Evolutionary conservation across 2,113 vertebrate species (phyloP).

Genomic region (Solea senegalensis): DNA sequence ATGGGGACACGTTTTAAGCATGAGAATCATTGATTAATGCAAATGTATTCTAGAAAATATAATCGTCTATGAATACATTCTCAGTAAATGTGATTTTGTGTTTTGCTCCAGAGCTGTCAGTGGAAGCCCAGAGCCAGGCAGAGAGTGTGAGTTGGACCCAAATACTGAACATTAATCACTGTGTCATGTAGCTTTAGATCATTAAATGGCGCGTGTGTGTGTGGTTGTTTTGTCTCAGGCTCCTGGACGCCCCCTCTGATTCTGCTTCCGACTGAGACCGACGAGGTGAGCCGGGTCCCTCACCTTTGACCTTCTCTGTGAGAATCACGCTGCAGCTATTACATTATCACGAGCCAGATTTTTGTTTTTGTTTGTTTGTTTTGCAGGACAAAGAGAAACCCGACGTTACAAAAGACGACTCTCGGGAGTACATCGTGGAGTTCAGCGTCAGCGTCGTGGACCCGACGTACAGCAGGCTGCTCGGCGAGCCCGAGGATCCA

Average conservation of each 20-base stretch:
- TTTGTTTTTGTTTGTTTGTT: constrained; percentile 24
- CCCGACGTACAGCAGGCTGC: constrained; percentile 79
- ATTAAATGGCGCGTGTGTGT: not conserved
- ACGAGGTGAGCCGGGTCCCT: constrained; percentile 15
- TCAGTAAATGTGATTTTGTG: not conserved
- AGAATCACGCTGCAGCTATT: not conserved
- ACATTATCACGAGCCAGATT: not conserved
- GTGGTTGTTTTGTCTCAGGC: constrained; percentile 50
- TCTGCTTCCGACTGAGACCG: constrained; percentile 47
- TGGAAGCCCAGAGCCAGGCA: constrained; percentile 41
- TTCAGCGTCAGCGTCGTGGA: constrained; percentile 88
- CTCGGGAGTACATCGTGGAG: constrained; percentile 85
- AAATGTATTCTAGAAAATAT: not conserved
- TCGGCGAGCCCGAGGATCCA: constrained; percentile 73
- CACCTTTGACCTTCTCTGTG: not conserved
- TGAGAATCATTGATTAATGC: not conserved
- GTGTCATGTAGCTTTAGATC: not conserved
- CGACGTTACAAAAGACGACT: constrained; percentile 75
- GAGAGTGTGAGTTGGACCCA: constrained; percentile 64
- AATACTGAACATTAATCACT: not conserved
- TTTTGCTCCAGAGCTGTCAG: constrained; percentile 53
- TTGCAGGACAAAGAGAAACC: constrained; percentile 65
- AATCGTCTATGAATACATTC: not conserved
- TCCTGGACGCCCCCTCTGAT: constrained; percentile 59
- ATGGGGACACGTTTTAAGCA: not conserved